A percentile compares a stretch with the other conserved stretches of the same genome.
These are phyloP conservation scores for Benthosema pterotum DNA, from an alignment of 2,797 vertebrate species.

Conservation along the genomic window DNA sequence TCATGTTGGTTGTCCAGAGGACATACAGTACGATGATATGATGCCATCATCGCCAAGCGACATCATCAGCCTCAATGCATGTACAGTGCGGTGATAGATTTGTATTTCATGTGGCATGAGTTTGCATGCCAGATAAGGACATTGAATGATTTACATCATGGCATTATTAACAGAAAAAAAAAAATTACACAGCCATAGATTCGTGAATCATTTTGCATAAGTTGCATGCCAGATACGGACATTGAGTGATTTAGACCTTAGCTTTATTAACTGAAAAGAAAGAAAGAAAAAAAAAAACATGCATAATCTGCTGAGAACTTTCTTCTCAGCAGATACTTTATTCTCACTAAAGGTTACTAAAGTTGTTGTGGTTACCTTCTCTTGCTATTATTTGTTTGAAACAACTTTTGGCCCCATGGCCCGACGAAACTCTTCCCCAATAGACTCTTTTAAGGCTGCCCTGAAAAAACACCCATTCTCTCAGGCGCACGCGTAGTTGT, in stretches of 20 bases:
- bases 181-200: too few relatives aligned
- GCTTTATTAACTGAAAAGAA: not conserved
- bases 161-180: not conserved
- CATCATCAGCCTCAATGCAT: conserved; percentile 8
- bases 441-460: too few relatives aligned
- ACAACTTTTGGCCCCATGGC: too few relatives aligned
- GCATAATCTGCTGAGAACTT: not conserved
- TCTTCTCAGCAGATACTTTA: not conserved
- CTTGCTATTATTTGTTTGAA: too few relatives aligned
- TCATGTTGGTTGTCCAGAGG: not conserved
- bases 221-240: not conserved
- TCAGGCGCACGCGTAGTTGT: too few relatives aligned
- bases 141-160: not conserved
- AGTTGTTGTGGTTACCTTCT: too few relatives aligned
- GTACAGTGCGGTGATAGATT: not conserved
- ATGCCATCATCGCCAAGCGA: not conserved
- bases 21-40: not conserved
- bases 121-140: not conserved
- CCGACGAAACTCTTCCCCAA: too few relatives aligned
- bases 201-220: not conserved
- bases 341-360: too few relatives aligned
- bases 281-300: not conserved
- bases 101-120: not conserved
- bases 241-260: not conserved
- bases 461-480: too few relatives aligned